Evolutionary conservation across 2,797 vertebrate genomes (phyloP), one percentile per base, ranked within the genome.

Genomic region (Antennarius maculatus): DNA sequence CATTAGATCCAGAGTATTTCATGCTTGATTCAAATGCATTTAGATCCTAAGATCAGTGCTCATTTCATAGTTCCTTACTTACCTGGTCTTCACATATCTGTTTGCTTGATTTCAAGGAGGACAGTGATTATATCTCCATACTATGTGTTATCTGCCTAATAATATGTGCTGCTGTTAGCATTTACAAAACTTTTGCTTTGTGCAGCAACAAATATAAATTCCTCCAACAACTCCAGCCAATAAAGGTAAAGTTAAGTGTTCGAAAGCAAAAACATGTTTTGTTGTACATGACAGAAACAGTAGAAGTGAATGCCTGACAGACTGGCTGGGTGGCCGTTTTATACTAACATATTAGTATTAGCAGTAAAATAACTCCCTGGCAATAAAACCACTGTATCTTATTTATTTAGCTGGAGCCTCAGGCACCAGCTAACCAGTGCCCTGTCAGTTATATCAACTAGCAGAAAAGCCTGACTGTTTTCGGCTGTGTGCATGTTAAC

Each of bases 341-440:
- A 41, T 54, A 63, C 48, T 74, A 69, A 65, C 81, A 74, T 82
- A 86, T 83, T 80, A 71, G 63, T 71, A 69, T 74, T 75, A 80
- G 69, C 63, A 46, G 67, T 76, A 65, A 88, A 79, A 81, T 72
- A 86, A 76, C 63, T 51, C 57, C 58, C 48, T 51, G 57, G 62
- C 28, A 53, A 72, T 72, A 82, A 84, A 84, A 80, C 18, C 43
- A 49, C 66, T 72, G 47, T 45, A 77, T 76, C 73, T 77, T 74
- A 79, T 80, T 82, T 83, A 79, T 86, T 79, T 71, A 80, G 53
- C 70, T 77, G 42, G 18, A 59, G 68, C 76, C 63, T 49, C 57
- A 14, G 82, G 86, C 69, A 69, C 56, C 65, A 69, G 66, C 53
- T 76, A 72, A 79, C 71, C 56, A 59, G 62, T 81, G 64, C 54